These are phyloP conservation scores for Eupithecia inturbata DNA, from an alignment of 2,888 invertebrate genomes.

Conservation along the genomic window DNA sequence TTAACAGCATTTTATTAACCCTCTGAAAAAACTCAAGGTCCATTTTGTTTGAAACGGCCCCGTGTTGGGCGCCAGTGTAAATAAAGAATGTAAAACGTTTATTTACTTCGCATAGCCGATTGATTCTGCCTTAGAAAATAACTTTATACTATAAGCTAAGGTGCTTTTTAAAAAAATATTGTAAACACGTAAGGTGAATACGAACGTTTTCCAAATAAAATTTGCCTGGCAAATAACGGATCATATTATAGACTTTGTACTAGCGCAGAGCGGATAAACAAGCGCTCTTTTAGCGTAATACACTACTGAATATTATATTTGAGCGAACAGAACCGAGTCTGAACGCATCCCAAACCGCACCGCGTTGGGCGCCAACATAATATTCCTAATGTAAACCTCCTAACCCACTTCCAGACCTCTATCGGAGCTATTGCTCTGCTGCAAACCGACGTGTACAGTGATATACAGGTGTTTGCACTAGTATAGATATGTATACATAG, in stretches of 20 bases:
- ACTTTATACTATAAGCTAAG: neutral
- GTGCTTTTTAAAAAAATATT: neutral
- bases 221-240: neutral
- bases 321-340: neutral
- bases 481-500: slow-evolving; percentile 19
- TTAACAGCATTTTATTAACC: slow-evolving; percentile 44
- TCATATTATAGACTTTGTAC: neutral
- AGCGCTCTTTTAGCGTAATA: neutral
- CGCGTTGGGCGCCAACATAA: slow-evolving; percentile 35
- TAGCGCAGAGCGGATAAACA: neutral
- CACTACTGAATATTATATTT: neutral
- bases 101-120: slow-evolving; percentile 41
- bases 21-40: slow-evolving; percentile 45
- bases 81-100: slow-evolving; percentile 44
- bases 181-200: neutral
- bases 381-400: slow-evolving; percentile 17
- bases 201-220: neutral
- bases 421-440: slow-evolving; percentile 24
- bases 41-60: slow-evolving; percentile 49
- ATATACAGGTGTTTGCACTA: neutral
- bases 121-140: neutral
- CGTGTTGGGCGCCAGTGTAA: slow-evolving; percentile 54
- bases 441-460: slow-evolving; percentile 4
- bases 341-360: slow-evolving; percentile 10
- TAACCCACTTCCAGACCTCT: slow-evolving; percentile 1